phyloP scores from a whole-genome alignment of 2,888 invertebrate species.

The Cylloceria caligata region DNA sequence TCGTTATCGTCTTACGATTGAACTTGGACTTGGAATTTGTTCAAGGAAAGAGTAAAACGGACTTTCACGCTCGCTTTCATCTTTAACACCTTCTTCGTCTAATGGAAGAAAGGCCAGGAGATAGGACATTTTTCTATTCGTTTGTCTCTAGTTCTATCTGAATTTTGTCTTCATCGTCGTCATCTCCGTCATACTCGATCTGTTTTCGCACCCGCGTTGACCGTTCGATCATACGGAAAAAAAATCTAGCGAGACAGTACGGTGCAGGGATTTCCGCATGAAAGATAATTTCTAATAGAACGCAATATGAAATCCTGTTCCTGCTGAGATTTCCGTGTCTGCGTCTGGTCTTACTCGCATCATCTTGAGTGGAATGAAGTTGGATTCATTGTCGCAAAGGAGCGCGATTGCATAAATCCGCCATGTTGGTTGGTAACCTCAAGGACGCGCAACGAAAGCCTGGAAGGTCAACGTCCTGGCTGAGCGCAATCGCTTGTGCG shows the following conservation, averaged over 20 bases:
- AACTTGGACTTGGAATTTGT: not conserved
- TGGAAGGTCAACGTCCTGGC: slow-evolving; percentile 81
- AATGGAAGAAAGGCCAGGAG: not conserved
- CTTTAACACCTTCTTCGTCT: not conserved
- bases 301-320: too few relatives aligned
- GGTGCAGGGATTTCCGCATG: too few relatives aligned
- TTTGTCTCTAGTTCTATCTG: too few relatives aligned
- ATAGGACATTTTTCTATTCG: too few relatives aligned
- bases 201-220: too few relatives aligned
- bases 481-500: slow-evolving; percentile 58
- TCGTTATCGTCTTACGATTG: not conserved
- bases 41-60: not conserved
- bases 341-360: not conserved
- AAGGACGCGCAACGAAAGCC: slow-evolving; percentile 81
- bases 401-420: slow-evolving; percentile 80
- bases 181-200: too few relatives aligned
- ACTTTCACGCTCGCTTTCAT: not conserved
- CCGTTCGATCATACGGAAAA: too few relatives aligned
- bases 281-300: too few relatives aligned
- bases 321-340: too few relatives aligned
- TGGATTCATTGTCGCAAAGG: slow-evolving; percentile 74
- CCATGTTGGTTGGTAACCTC: slow-evolving; percentile 79
- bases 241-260: too few relatives aligned
- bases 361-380: slow-evolving; percentile 54
- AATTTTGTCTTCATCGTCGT: too few relatives aligned